phyloP scores from a whole-genome alignment of 2,113 vertebrate genomes.

The Apteryx mantelli region DNA sequence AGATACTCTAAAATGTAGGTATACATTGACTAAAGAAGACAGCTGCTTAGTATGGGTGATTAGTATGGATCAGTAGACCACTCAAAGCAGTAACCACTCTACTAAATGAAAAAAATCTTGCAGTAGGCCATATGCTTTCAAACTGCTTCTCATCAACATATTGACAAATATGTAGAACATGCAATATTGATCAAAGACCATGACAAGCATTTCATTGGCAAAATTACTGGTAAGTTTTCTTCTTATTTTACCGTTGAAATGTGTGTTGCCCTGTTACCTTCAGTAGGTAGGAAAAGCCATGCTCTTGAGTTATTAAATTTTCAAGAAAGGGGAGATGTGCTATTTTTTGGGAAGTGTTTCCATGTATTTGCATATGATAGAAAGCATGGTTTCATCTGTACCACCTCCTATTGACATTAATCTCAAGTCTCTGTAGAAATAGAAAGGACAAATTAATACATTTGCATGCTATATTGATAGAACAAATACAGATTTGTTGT shows the following conservation, averaged over 20 bases:
- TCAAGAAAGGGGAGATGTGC: neutral
- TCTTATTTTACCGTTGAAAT: neutral
- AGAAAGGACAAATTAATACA: neutral
- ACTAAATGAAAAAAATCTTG: neutral
- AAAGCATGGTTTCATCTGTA: constrained; percentile 86
- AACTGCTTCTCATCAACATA: neutral
- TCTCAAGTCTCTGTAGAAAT: constrained; percentile 78
- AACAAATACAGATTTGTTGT: neutral
- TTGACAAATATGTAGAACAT: neutral
- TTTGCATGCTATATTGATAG: neutral
- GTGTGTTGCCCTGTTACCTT: neutral
- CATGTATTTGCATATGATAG: constrained; percentile 89
- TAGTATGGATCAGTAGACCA: neutral
- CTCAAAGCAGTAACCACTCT: neutral
- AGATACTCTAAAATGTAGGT: neutral
- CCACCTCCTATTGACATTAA: constrained; percentile 81
- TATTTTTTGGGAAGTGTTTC: constrained; percentile 79
- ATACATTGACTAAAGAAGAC: neutral
- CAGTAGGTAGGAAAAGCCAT: neutral
- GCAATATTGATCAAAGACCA: neutral
- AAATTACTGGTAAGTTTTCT: neutral
- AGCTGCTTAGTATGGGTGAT: neutral
- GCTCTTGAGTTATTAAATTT: neutral
- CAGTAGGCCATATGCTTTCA: neutral
- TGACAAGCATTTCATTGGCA: neutral